Base-by-base conservation (phyloP, 2,113 vertebrate species). In the Megaleporinus macrocephalus region DNA sequence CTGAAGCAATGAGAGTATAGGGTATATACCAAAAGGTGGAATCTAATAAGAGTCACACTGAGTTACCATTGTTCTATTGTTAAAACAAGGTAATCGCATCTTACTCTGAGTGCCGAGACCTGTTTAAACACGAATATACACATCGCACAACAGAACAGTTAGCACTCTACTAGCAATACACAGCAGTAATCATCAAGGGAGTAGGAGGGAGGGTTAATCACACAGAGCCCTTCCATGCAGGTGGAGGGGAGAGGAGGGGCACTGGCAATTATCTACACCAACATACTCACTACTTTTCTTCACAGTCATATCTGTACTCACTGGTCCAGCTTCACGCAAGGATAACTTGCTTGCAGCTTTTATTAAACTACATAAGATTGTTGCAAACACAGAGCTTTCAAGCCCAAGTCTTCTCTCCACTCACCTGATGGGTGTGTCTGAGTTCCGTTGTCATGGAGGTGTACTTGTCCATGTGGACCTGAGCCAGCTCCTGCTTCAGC, bases 391-490 rank as follows among this genome's bases (percentile, higher is more conserved):
- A 22, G 20, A 6, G 33, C 72, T 15, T 0, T 27, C 18, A n/a
- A 74, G 57, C 47, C 33, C 14, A 11, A 16, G 26, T 13, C 6
- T 47, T 71, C 27, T 44, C 15, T 36, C 27, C 49, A 12, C 85
- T 91, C 68, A 97, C 98, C 94, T 96, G 95, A 88, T 93, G 95
- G 47, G 88, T 86, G 4, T 72, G 91, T 85, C 88, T 91, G 68
- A 96, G 89, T 88, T 96, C 92, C 0, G 86, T 73, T 29, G 95
- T 91, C 94, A 95, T 93, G 66, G 91, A 88, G 83, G 88, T 94
- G 71, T 94, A 92, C 30, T 94, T 94, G 44, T 93, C 94, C n/a
- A 92, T 75, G 79, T 96, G 94, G 70, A 90, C 53, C 18, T 91
- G 75, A 80, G 93, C 90, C 69, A 93, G 80, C 49, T 95, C 92